Evolutionary conservation across 2,888 invertebrate genomes (phyloP).

Genomic region (Eupithecia vulgata): DNA sequence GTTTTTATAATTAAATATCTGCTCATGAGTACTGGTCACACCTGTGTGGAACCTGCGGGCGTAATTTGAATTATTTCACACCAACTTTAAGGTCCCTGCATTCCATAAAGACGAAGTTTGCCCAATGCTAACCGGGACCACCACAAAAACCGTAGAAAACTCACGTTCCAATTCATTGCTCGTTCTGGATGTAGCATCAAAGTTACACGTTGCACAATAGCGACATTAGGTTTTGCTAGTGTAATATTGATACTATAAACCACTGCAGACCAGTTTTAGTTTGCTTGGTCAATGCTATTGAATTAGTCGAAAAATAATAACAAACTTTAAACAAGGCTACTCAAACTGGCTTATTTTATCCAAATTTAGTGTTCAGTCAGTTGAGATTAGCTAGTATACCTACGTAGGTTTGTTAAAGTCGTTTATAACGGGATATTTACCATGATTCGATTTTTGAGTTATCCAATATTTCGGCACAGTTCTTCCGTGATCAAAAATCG

Average conservation of each 20-base stretch:
- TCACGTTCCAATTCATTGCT: slow-evolving; percentile 50
- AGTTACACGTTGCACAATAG: background rate
- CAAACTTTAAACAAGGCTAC: too few species aligned
- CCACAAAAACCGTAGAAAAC: slow-evolving; percentile 40
- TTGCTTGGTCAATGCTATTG: background rate
- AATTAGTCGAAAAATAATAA: background rate
- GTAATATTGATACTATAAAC: background rate
- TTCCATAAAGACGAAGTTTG: slow-evolving; percentile 22
- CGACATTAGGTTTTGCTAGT: background rate
- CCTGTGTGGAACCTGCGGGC: slow-evolving; percentile 18
- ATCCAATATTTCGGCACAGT: too few species aligned
- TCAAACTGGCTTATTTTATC: too few species aligned
- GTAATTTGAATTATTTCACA: slow-evolving; percentile 32
- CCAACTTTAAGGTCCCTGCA: slow-evolving; percentile 26
- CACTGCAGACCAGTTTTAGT: background rate
- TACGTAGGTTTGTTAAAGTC: too few species aligned
- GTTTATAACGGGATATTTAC: too few species aligned
- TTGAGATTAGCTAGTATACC: too few species aligned
- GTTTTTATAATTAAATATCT: slow-evolving; percentile 1
- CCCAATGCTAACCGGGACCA: background rate
- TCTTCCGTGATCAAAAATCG: too few species aligned
- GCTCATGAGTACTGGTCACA: background rate
- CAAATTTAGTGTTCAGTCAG: too few species aligned
- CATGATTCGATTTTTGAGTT: too few species aligned
- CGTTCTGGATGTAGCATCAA: background rate